These are phyloP conservation scores for Diaprepes abbreviatus DNA, from an alignment of 2,888 invertebrate species.

Conservation along the genomic window DNA sequence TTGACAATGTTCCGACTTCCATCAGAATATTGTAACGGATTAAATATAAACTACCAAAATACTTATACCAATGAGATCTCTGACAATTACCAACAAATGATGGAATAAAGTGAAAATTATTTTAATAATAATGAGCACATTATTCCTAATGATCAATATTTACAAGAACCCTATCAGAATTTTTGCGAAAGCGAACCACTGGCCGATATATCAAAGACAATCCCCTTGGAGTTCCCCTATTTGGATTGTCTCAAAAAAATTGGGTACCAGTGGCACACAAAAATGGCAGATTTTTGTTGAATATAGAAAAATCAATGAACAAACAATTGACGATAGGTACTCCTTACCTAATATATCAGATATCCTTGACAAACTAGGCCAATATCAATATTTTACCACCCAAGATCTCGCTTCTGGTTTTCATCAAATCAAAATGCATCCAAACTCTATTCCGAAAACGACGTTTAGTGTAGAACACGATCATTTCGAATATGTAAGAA, in stretches of 20 bases:
- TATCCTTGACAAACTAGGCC: too few species aligned
- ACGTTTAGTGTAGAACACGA: conserved; percentile 45
- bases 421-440: too few species aligned
- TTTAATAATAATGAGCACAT: background rate
- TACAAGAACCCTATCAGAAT: too few species aligned
- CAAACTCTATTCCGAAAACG: conserved; percentile 41
- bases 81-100: background rate
- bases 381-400: too few species aligned
- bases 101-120: background rate
- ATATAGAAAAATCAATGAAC: too few species aligned
- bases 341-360: too few species aligned
- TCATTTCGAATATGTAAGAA: too few species aligned
- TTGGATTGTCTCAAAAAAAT: conserved; percentile 52
- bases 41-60: too few species aligned
- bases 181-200: background rate
- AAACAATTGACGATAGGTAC: too few species aligned
- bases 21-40: background rate
- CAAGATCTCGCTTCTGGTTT: too few species aligned
- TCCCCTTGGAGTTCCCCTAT: too few species aligned
- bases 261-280: conserved; percentile 40
- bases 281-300: background rate
- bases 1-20: too few species aligned
- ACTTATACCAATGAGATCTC: background rate
- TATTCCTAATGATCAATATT: background rate
- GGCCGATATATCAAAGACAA: conserved; percentile 1